A percentile compares a stretch with the other conserved stretches of the same genome.
These are phyloP conservation scores for Neosilurus mollespiculum DNA, from an alignment of 2,797 vertebrate genomes.

Conservation along the genomic window DNA sequence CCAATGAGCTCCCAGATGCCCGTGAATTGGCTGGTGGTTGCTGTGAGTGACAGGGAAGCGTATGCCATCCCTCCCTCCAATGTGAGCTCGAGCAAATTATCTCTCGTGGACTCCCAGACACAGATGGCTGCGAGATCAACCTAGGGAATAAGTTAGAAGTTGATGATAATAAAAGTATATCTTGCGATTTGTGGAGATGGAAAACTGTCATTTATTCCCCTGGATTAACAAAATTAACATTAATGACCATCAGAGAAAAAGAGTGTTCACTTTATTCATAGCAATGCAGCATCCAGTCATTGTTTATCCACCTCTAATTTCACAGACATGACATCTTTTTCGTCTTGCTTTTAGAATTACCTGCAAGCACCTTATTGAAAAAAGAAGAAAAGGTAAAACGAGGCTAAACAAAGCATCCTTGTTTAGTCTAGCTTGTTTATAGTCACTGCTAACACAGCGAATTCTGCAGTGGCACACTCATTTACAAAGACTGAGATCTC, in stretches of 20 bases:
- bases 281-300: background rate
- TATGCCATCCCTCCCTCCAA: too few species aligned
- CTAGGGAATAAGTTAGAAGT: too few species aligned
- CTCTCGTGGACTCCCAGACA: too few species aligned
- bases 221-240: background rate
- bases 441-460: background rate
- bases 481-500: slow-evolving; percentile 16
- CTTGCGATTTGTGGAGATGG: background rate
- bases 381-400: slow-evolving; percentile 37
- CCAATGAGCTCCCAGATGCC: too few species aligned
- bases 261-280: background rate
- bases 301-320: background rate
- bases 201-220: background rate
- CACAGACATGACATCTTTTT: background rate
- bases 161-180: background rate
- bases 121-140: background rate
- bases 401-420: slow-evolving; percentile 53
- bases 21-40: too few species aligned
- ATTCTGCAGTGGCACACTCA: slow-evolving; percentile 1
- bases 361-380: slow-evolving; percentile 49
- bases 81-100: too few species aligned
- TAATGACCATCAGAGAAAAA: background rate
- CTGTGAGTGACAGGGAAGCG: too few species aligned
- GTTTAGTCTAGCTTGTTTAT: background rate
- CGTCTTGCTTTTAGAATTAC: background rate